Base-by-base conservation (phyloP, 2,797 vertebrate species). In the Schizopygopsis malacanthus region DNA sequence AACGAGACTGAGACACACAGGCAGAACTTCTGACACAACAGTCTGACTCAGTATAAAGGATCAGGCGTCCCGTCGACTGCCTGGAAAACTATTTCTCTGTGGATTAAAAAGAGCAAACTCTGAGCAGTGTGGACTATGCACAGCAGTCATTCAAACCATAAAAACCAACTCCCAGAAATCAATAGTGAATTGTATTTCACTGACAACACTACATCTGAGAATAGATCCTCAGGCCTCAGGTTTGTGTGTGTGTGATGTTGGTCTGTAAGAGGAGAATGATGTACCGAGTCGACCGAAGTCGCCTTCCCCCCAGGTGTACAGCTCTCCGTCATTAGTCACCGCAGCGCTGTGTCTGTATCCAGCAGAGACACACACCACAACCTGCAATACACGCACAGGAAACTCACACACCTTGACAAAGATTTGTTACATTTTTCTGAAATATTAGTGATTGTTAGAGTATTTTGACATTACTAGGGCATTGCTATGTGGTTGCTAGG, bases 221-320 rank as follows among this genome's bases (percentile, higher is more conserved):
- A 77, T n/a, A 84, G 16, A 84, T 25, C 33, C 54, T 50, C 22
- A 45, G 37, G n/a, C 45, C 41, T 65, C n/a, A 50, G 11, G 59
- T 33, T 37, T 52, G 47, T 61, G 69, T 11, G 69, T 11, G 59
- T 33, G 50, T 52, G n/a, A 50, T 83, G 54, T 73, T 33, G 18
- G 65, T 50, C 50, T 71, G 41, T 37, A 84, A 78, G 47, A 69
- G 41, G 50, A 75, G 28, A 85, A 71, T 41, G 33, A 82, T 79
- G 84, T 91, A 96, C 96, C 96, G 69, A 96, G 90, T 91, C 96
- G 90, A 33, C 96, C 96, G 78, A 96, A 96, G 72, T 96, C 96
- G 85, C 96, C 96, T 91, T 96, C 96, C 0, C 96, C 96, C 96
- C 96, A 96, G 0, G 96, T 96, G 92, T 96, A 96, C 43, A 96